Evolutionary conservation across 2,888 invertebrate species (phyloP).

Genomic region (Drosophila buzzatii): DNA sequence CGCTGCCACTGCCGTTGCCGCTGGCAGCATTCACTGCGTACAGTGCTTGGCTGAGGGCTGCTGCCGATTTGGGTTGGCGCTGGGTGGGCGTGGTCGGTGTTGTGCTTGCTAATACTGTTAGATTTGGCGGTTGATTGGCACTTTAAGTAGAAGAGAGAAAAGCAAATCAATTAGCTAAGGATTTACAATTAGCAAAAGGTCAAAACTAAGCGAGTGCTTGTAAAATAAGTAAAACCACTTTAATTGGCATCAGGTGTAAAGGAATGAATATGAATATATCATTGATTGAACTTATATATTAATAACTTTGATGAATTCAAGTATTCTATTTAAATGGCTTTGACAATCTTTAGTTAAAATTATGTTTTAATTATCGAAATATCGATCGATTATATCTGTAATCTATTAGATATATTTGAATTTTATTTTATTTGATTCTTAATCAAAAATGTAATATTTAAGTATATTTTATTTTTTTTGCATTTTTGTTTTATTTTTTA

Average conservation of each 20-base stretch:
- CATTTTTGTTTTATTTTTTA: too few relatives aligned
- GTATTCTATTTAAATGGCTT: too few relatives aligned
- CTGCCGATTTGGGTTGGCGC: constrained; percentile 63
- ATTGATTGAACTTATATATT: background rate
- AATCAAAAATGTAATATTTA: too few relatives aligned
- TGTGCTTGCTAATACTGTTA: constrained; percentile 84
- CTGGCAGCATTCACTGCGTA: constrained; percentile 51
- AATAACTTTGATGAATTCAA: too few relatives aligned
- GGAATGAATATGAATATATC: background rate
- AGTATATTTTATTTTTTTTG: too few relatives aligned
- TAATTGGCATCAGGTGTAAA: background rate
- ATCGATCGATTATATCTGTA: too few relatives aligned
- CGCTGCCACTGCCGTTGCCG: constrained; percentile 14
- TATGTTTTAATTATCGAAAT: too few relatives aligned
- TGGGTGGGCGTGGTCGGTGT: constrained; percentile 59
- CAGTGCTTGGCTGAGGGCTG: constrained; percentile 57
- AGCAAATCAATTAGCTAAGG: constrained; percentile 1
- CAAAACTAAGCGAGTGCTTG: background rate
- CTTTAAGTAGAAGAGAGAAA: constrained; percentile 62
- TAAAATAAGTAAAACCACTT: background rate
- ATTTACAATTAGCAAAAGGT: constrained; percentile 1
- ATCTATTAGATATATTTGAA: too few relatives aligned
- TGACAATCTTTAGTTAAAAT: too few relatives aligned
- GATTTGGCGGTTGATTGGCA: constrained; percentile 82
- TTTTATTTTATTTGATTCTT: too few relatives aligned